Evolutionary conservation across 2,113 vertebrate species (phyloP), one percentile per base, ranked within the genome.

Genomic region (Cariama cristata): DNA sequence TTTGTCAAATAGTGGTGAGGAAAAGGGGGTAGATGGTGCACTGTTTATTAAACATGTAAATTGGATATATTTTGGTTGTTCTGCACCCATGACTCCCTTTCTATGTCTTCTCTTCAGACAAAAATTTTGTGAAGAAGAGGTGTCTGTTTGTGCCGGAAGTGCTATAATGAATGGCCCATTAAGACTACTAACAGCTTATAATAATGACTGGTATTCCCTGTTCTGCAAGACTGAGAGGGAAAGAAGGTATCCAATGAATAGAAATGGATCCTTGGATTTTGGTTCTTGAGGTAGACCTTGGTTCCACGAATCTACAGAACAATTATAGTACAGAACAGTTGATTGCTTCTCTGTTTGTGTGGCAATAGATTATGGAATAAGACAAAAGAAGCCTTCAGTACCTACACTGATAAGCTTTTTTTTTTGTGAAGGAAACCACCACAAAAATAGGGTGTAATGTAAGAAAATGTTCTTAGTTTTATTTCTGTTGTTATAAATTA

Each of bases 141-240:
- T 84, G 58, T 82, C 30, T 84, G 62, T 67, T 2, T 95, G 35
- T 74, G 62, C 73, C 18, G 8, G 74, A 75, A 94, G 75, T 77
- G 75, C 66, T 71, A 7, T 72, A 59, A 79, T 87, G 66, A 67
- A n/a, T 49, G 13, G 79, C 73, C 81, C 64, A n/a, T 4, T 38
- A 58, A 72, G 58, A 72, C 40, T 52, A 23, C 62, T 55, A n/a
- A 64, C 49, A 13, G 35, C 12, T 69, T 56, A 8, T 50, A 58
- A 56, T 69, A 83, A 44, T 3, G 44, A 85, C 90, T 88, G 93
- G 90, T 95, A 79, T 94, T 87, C 77, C 94, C 87, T 86, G 76
- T 79, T 95, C 80, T 73, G 47, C 91, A 84, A 55, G 88, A 42
- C 33, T 22, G 79, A 59, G 64, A 89, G 38, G 85, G 55, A 67